Conservation (phyloP, 1,140 invertebrate species). For the Orussus abietinus region DNA sequence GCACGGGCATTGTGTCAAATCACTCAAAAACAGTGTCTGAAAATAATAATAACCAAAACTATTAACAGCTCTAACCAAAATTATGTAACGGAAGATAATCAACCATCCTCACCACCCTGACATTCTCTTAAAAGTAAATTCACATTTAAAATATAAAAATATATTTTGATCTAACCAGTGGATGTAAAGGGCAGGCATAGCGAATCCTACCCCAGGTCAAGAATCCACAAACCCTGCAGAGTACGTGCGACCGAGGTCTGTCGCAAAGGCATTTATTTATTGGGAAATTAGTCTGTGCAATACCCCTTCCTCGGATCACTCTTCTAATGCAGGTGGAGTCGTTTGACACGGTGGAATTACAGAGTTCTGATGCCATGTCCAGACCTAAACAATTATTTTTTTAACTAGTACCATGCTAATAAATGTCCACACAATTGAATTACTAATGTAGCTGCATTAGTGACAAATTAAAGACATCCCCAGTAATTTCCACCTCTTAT, state of each 20-base stretch:
- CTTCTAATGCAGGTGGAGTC: too few relatives aligned
- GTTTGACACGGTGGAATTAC: too few relatives aligned
- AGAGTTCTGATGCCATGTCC: too few relatives aligned
- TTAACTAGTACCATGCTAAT: too few relatives aligned
- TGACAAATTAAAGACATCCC: too few relatives aligned
- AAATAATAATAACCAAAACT: constrained; percentile 7
- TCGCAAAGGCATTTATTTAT: constrained; percentile 16
- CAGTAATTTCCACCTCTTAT: too few relatives aligned
- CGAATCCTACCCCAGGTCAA: constrained; percentile 19
- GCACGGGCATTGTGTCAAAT: constrained; percentile 21
- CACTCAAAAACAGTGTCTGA: constrained; percentile 23
- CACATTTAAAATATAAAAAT: not conserved
- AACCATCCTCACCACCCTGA: not conserved
- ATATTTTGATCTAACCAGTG: constrained; percentile 15
- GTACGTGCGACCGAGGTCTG: constrained; percentile 12
- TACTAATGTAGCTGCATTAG: too few relatives aligned
- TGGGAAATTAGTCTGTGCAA: too few relatives aligned
- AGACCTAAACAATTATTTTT: too few relatives aligned
- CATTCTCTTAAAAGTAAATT: not conserved
- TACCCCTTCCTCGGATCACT: too few relatives aligned
- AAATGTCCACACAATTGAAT: too few relatives aligned
- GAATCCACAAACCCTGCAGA: constrained; percentile 26
- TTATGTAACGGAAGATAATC: not conserved
- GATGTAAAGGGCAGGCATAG: constrained; percentile 23
- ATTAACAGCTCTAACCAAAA: too few relatives aligned